Evolutionary conservation across 1,140 invertebrate genomes (phyloP), one percentile per base, ranked within the genome.

Genomic region (Aphelenchoides besseyi): DNA sequence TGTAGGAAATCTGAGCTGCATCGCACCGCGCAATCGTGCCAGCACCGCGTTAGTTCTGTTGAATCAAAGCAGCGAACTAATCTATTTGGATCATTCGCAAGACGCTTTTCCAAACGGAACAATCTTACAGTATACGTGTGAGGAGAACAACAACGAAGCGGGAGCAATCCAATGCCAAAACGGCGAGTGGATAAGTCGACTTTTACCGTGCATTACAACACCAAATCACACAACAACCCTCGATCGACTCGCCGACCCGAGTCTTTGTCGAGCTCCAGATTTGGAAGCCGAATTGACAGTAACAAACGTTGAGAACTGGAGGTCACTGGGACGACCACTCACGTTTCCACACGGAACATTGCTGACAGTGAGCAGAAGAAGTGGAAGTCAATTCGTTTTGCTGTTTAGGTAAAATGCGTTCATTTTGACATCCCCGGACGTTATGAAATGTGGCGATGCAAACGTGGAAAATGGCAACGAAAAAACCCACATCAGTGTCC

Each of bases 381-480:
- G 69, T 35, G 69, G 64, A 30, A 3, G 23, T 71, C 1, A 72
- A n/a, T n/a, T n/a, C n/a, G n/a, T n/a, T n/a, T n/a, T n/a, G n/a
- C 8, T 48, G 30, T 33, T 29, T 2, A 75, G 74, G 62, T 75
- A 28, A 77, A 77, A 64, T 75, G 74, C 35, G 59, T 57, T 3
- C 48, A 61, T 18, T 73, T 73, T 36, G 68, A 37, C 63, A 74
- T n/a, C 35, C 53, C n/a, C 52, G 70, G 64, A n/a, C 54, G 61
- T n/a, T 76, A 67, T 59, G 75, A 76, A 54, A 57, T 79, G 16
- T 78, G 76, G 76, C 52, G 67, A 16, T 78, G 76, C 54, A 69
- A 64, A 23, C 55, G 64, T 3, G 79, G 76, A 33, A 70, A 75
- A 52, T 78, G 76, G 76, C 74, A 78, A 18, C 30, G 37, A n/a